Evolutionary conservation across 2,113 vertebrate species (phyloP).

Genomic region (Pitta sordida): DNA sequence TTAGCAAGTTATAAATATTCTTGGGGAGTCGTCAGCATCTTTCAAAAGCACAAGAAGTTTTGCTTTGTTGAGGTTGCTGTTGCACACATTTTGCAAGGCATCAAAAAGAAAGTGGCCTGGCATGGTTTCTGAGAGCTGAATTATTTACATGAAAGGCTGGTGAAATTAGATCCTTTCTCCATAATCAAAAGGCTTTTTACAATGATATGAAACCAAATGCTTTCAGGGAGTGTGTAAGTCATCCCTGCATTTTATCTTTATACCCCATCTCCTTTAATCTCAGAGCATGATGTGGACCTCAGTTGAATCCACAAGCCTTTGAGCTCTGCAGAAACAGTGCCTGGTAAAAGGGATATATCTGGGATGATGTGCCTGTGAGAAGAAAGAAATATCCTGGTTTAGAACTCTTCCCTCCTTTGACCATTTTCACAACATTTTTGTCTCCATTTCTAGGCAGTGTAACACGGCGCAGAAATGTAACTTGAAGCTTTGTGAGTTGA

Average conservation of each 20-base stretch:
- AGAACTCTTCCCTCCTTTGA: neutral
- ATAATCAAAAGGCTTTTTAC: conserved; percentile 49
- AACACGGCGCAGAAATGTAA: neutral
- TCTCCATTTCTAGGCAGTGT: neutral
- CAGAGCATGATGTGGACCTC: neutral
- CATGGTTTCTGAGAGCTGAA: conserved; percentile 1
- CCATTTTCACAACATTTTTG: neutral
- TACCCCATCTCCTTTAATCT: conserved; percentile 40
- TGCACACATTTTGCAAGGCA: neutral
- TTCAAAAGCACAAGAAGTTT: neutral
- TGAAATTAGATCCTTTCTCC: conserved; percentile 41
- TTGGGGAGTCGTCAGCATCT: neutral
- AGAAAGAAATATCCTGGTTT: neutral
- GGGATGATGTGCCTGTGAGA: neutral
- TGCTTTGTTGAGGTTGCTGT: conserved; percentile 9
- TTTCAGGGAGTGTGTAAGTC: neutral
- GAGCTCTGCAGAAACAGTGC: conserved; percentile 7
- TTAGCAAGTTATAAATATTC: conserved; percentile 28
- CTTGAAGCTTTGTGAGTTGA: neutral
- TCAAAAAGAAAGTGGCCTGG: conserved; percentile 36
- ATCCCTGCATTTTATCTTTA: conserved; percentile 26
- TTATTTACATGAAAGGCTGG: conserved; percentile 57
- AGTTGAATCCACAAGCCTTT: neutral
- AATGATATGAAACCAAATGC: conserved; percentile 26
- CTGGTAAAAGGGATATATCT: neutral